Conservation (phyloP, 1,140 invertebrate genomes). For the Trigoniulus corallinus region DNA sequence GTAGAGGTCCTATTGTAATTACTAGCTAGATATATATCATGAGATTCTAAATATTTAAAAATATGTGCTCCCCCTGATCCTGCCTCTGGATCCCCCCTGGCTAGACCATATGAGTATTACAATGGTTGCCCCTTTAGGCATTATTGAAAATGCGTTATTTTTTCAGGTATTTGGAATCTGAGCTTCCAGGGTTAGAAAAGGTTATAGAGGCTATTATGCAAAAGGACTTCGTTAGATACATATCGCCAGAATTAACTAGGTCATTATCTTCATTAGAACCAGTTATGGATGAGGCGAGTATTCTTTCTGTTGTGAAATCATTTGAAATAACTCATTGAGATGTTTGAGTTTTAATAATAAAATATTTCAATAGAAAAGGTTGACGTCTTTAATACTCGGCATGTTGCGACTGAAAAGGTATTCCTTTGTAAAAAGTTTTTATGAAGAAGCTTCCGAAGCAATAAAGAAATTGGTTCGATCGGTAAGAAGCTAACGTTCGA, state of each 20-base stretch:
- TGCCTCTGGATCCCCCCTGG: no score
- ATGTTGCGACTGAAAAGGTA: constrained; percentile 68
- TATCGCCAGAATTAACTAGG: constrained; percentile 78
- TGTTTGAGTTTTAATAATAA: no score
- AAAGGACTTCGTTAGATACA: constrained; percentile 84
- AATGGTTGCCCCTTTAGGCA: no score
- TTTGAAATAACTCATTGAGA: no score
- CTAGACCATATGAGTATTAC: no score
- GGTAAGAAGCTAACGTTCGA: no score
- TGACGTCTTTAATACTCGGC: constrained; percentile 74
- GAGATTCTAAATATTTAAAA: no score
- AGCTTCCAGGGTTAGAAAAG: constrained; percentile 90
- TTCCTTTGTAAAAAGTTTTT: constrained; percentile 72
- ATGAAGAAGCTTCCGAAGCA: constrained; percentile 73
- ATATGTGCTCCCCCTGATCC: no score
- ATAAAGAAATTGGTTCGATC: constrained; percentile 79
- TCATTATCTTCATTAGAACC: constrained; percentile 46
- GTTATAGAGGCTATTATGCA: constrained; percentile 93
- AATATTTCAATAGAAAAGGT: constrained; percentile 46
- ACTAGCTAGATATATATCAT: background rate
- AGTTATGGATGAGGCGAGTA: constrained; percentile 28
- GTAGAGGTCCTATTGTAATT: background rate
- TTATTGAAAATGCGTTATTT: background rate
- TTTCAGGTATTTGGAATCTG: constrained; percentile 72
- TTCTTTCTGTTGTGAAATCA: background rate